phyloP scores from a whole-genome alignment of 2,888 invertebrate genomes.

The Sturmia bella region DNA sequence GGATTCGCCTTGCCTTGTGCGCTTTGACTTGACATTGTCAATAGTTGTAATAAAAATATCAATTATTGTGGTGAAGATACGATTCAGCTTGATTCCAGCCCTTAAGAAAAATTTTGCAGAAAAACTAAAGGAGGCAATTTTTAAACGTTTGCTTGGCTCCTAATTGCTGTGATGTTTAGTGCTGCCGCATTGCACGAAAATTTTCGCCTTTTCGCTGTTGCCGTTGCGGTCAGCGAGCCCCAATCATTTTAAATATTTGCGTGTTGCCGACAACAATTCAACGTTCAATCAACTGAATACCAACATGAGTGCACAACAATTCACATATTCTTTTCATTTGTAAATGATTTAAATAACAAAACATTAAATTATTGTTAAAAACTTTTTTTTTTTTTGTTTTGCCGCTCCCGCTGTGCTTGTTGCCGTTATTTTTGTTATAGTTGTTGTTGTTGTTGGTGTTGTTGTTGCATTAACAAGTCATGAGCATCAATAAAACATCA shows the following conservation, averaged over 20 bases:
- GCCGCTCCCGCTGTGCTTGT: conserved; percentile 38
- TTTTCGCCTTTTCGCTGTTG: conserved; percentile 51
- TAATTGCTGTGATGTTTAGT: conserved; percentile 22
- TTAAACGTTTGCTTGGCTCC: conserved; percentile 40
- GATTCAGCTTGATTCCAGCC: too few relatives aligned
- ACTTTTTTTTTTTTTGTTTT: too few relatives aligned
- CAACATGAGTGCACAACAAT: conserved; percentile 28
- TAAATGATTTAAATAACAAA: conserved; percentile 41
- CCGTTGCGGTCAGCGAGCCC: conserved; percentile 68
- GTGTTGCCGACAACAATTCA: conserved; percentile 60
- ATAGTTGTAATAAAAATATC: too few relatives aligned
- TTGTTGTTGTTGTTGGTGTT: conserved; percentile 6
- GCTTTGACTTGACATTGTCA: too few relatives aligned
- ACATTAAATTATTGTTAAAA: conserved; percentile 36
- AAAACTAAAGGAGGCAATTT: too few relatives aligned
- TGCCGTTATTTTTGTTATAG: not conserved
- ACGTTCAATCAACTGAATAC: conserved; percentile 56
- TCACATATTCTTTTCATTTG: conserved; percentile 3
- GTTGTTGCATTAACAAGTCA: conserved; percentile 42
- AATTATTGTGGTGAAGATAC: too few relatives aligned
- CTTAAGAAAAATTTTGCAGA: too few relatives aligned
- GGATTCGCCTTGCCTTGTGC: too few relatives aligned
- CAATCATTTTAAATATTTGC: conserved; percentile 67
- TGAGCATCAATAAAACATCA: conserved; percentile 48
- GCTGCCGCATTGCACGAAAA: not conserved